Conservation (phyloP, 37 sponge, comb jelly and placozoan genomes). For the Beroe forskalii region DNA sequence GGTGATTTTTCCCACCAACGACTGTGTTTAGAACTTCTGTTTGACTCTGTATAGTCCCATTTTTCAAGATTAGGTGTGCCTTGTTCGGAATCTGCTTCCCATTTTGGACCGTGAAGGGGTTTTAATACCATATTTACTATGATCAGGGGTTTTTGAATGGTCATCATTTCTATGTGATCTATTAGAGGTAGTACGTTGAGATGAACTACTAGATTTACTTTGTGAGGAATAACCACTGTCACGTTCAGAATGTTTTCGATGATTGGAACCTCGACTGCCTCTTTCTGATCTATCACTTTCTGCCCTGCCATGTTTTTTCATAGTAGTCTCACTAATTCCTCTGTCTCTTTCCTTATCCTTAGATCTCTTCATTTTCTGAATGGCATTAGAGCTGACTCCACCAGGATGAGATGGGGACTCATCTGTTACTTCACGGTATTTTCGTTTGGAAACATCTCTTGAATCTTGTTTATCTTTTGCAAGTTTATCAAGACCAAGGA, state of each 20-base stretch:
- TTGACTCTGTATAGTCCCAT: conserved; percentile 75
- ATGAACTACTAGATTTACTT: neutral
- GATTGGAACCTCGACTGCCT: conserved; percentile 27
- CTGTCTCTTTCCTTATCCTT: conserved; percentile 68
- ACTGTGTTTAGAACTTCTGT: neutral
- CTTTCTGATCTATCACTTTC: conserved; percentile 68
- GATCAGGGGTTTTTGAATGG: neutral
- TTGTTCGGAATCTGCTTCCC: conserved; percentile 73
- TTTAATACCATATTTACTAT: neutral
- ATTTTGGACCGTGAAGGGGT: conserved; percentile 83
- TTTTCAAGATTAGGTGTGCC: conserved; percentile 62
- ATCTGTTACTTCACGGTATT: conserved; percentile 67
- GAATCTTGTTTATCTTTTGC: neutral
- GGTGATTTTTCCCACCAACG: conserved; percentile 77
- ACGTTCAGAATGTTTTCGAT: conserved; percentile 44
- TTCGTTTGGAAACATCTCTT: conserved; percentile 23
- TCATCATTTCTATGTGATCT: neutral
- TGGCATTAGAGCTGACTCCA: conserved; percentile 80
- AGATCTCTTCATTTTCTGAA: conserved; percentile 69
- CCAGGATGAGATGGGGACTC: conserved; percentile 93
- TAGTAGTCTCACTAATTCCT: neutral
- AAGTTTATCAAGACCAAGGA: conserved; percentile 54
- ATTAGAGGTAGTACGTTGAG: neutral
- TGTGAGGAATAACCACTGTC: conserved; percentile 39
- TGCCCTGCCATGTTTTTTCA: neutral